Evolutionary conservation across 2,888 invertebrate species (phyloP).

Genomic region (Anthophora plumipes): DNA sequence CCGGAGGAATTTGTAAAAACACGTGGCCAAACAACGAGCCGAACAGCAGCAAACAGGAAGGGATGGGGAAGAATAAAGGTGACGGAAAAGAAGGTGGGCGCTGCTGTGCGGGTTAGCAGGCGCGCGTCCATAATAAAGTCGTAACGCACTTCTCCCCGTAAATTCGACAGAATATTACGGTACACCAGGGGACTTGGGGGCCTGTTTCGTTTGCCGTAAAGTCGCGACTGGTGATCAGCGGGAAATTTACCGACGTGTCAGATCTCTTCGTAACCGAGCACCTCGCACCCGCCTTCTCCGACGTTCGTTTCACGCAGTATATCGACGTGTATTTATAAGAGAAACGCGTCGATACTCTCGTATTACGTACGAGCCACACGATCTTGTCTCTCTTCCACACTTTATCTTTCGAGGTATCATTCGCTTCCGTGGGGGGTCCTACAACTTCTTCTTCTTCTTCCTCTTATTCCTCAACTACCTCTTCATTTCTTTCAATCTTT

Average conservation of each 20-base stretch:
- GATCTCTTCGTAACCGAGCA: slow-evolving; percentile 64
- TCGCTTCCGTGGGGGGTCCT: slow-evolving; percentile 45
- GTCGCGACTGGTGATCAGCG: slow-evolving; percentile 74
- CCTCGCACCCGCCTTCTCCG: slow-evolving; percentile 23
- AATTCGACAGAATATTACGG: slow-evolving; percentile 80
- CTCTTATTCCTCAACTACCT: background rate
- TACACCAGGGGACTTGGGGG: slow-evolving; percentile 53
- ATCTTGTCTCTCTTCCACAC: background rate
- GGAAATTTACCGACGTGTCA: slow-evolving; percentile 79
- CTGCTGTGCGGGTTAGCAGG: slow-evolving; percentile 51
- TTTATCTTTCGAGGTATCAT: background rate
- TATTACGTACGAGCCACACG: slow-evolving; percentile 42
- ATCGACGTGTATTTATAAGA: slow-evolving; percentile 65
- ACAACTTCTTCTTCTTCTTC: background rate
- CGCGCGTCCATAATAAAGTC: slow-evolving; percentile 79
- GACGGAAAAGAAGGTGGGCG: slow-evolving; percentile 27
- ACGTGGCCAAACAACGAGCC: background rate
- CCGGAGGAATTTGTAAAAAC: slow-evolving; percentile 59
- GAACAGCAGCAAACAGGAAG: no score
- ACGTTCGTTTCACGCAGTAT: slow-evolving; percentile 48
- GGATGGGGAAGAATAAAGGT: background rate
- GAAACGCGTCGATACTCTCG: slow-evolving; percentile 64
- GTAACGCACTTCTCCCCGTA: slow-evolving; percentile 77
- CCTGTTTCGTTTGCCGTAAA: slow-evolving; percentile 71
- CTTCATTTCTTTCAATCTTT: background rate